A percentile compares a stretch with the other conserved stretches of the same genome.
These are phyloP conservation scores for Dolichotis patagonum DNA, from an alignment of 2,113 vertebrate genomes.

Conservation along the genomic window DNA sequence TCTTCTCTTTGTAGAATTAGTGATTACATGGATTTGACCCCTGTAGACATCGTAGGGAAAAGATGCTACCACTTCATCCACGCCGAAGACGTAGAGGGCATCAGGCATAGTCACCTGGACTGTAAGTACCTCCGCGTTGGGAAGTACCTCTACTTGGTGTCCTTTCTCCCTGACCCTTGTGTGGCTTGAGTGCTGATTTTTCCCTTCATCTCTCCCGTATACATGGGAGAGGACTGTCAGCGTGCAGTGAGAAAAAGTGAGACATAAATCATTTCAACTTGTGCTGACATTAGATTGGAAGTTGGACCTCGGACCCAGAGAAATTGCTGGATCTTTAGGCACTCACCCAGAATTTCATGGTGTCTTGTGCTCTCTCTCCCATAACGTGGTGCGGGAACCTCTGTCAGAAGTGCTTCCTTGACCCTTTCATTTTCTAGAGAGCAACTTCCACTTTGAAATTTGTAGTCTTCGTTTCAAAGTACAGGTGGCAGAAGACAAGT, in stretches of 20 bases:
- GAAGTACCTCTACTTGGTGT: neutral
- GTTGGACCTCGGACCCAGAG: conserved; percentile 4
- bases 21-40: conserved; percentile 99
- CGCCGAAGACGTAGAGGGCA: conserved; percentile 98
- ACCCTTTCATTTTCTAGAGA: conserved; percentile 63
- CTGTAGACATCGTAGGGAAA: conserved; percentile 97
- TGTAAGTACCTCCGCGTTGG: conserved; percentile 90
- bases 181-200: neutral
- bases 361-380: neutral
- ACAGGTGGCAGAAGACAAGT: neutral
- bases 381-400: neutral
- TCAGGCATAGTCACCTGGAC: conserved; percentile 97
- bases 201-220: neutral
- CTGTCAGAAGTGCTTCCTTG: conserved; percentile 42
- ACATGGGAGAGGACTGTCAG: conserved; percentile 1
- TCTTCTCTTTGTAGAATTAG: conserved; percentile 92
- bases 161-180: neutral
- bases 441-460: conserved; percentile 55
- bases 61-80: conserved; percentile 99
- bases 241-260: neutral
- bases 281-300: conserved; percentile 45
- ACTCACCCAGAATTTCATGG: neutral
- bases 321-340: conserved; percentile 35
- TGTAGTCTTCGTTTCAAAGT: conserved; percentile 41
- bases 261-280: conserved; percentile 61